phyloP scores from a whole-genome alignment of 2,888 invertebrate genomes.

The Drosophila bunnanda region DNA sequence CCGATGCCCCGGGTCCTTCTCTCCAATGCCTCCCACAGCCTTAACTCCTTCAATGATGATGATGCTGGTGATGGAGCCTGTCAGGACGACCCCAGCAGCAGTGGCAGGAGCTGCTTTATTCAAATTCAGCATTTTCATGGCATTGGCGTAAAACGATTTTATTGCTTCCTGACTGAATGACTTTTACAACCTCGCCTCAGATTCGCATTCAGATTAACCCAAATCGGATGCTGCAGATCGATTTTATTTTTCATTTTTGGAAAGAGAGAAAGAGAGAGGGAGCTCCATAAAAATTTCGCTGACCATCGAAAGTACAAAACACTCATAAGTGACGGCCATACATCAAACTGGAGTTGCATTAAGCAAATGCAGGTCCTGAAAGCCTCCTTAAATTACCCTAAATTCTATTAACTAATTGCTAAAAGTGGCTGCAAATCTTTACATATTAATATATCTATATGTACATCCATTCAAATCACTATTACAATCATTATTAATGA shows the following conservation, averaged over 20 bases:
- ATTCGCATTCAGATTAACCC: constrained; percentile 72
- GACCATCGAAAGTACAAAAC: constrained; percentile 45
- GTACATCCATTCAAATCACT: not conserved
- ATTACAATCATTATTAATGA: constrained; percentile 20
- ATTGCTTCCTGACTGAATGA: constrained; percentile 78
- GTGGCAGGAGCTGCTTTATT: constrained; percentile 67
- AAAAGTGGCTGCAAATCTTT: not conserved
- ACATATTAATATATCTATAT: not conserved
- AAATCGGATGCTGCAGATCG: constrained; percentile 50
- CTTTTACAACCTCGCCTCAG: constrained; percentile 72
- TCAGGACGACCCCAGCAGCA: constrained; percentile 8
- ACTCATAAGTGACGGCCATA: constrained; percentile 1
- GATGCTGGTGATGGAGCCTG: constrained; percentile 47
- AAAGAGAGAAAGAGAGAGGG: no score
- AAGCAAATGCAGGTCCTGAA: not conserved
- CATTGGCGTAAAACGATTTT: constrained; percentile 79
- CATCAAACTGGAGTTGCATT: constrained; percentile 20
- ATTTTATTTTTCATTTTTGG: not conserved
- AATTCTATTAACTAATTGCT: constrained; percentile 15
- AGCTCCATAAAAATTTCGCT: constrained; percentile 67
- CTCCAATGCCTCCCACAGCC: constrained; percentile 16
- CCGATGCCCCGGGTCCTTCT: constrained; percentile 8
- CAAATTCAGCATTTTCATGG: constrained; percentile 79
- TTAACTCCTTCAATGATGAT: constrained; percentile 12
- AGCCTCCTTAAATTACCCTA: not conserved